Evolutionary conservation across 2,888 invertebrate species (phyloP).

Genomic region (Hyppa rectilinea): DNA sequence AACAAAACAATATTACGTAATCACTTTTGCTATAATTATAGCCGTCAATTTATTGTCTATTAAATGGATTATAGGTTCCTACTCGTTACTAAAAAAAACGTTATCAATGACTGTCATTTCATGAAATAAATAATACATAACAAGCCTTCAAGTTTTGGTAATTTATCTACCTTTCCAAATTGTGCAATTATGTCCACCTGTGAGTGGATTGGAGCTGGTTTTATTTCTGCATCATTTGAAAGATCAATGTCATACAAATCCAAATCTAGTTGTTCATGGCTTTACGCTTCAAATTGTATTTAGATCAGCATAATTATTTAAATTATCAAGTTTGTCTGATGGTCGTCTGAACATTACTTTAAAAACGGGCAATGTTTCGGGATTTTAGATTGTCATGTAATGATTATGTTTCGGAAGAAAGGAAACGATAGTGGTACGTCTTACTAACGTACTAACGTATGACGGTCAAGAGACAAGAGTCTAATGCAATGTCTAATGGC

Average conservation of each 20-base stretch:
- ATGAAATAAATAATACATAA: background rate
- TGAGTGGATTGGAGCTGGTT: background rate
- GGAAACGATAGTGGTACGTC: no score
- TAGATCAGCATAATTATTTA: background rate
- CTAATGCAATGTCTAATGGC: no score
- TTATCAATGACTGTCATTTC: constrained; percentile 7
- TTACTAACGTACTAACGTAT: background rate
- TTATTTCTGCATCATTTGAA: background rate
- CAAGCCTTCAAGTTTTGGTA: background rate
- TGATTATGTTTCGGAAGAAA: no score
- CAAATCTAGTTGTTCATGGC: background rate
- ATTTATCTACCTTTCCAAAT: constrained; percentile 14
- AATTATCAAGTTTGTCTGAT: no score
- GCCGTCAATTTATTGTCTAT: no score
- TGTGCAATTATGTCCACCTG: background rate
- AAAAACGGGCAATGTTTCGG: no score
- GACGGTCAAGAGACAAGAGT: background rate
- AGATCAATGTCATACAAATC: constrained; percentile 10
- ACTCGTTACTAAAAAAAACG: no score
- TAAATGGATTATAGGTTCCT: no score
- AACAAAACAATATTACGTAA: no score
- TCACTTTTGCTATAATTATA: no score
- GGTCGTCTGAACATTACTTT: no score
- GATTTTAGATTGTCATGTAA: no score
- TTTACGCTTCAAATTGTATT: background rate